phyloP scores from a whole-genome alignment of 2,113 vertebrate genomes.

The Protobothrops flavoviridis region DNA sequence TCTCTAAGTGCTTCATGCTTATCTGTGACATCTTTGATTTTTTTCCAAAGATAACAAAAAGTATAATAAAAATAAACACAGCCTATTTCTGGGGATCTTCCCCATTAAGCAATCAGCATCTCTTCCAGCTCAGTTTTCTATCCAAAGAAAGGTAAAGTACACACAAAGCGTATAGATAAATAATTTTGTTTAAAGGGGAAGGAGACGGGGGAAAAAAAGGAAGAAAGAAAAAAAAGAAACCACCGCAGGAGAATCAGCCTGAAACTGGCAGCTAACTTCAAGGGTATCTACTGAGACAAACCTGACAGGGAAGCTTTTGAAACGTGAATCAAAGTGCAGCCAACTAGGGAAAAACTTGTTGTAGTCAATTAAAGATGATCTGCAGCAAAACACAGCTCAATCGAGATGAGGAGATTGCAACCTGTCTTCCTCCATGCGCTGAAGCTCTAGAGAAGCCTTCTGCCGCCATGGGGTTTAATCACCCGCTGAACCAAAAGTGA shows the following conservation, averaged over 20 bases:
- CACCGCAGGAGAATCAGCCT: background rate
- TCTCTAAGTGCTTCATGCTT: background rate
- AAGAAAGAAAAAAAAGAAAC: background rate
- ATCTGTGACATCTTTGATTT: background rate
- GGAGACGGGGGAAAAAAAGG: background rate
- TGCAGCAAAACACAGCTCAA: conserved; percentile 41
- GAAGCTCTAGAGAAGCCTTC: conserved; percentile 26
- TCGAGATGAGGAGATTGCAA: conserved; percentile 26
- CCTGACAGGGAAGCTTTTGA: conserved; percentile 40
- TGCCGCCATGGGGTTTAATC: conserved; percentile 6
- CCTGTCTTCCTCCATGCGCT: background rate
- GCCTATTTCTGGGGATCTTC: conserved; percentile 1
- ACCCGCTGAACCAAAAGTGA: conserved; percentile 22
- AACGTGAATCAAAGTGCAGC: conserved; percentile 30
- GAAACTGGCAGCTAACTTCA: conserved; percentile 30
- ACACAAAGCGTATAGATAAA: conserved; percentile 24
- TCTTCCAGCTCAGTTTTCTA: conserved; percentile 9
- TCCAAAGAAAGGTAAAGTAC: conserved; percentile 15
- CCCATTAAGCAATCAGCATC: conserved; percentile 9
- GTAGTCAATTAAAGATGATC: conserved; percentile 43
- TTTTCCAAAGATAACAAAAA: conserved; percentile 4
- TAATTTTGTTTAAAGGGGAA: background rate
- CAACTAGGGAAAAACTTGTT: conserved; percentile 36
- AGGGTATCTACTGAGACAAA: conserved; percentile 30
- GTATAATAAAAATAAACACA: background rate